Evolutionary conservation across 1,140 invertebrate genomes (phyloP).

Genomic region (Ostrea denselamellosa): DNA sequence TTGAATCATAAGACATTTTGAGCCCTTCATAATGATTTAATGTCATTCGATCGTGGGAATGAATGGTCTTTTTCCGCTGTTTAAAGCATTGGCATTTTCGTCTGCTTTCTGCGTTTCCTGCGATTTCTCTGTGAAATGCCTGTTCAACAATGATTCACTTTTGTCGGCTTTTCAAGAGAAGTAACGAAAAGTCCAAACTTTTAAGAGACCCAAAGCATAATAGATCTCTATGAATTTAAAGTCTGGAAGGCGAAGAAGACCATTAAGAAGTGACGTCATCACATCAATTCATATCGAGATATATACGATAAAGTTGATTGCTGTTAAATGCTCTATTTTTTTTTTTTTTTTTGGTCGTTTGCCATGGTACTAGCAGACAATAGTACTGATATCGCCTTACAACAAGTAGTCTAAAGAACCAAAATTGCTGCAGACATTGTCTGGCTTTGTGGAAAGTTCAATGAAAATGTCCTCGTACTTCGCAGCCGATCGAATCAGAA

Average conservation of each 20-base stretch:
- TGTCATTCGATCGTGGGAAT: background rate
- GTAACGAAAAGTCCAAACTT: background rate
- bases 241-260: background rate
- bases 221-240: background rate
- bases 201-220: background rate
- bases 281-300: conserved; percentile 12
- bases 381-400: background rate
- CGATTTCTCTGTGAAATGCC: background rate
- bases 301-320: background rate
- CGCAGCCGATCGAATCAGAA: background rate
- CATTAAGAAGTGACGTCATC: background rate
- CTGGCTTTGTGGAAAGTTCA: background rate
- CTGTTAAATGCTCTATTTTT: background rate
- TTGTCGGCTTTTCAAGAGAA: background rate
- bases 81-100: background rate
- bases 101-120: background rate
- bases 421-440: background rate
- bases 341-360: background rate
- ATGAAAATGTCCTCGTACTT: background rate
- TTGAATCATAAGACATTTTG: background rate
- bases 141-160: background rate
- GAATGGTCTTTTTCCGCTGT: background rate
- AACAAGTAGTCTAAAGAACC: background rate
- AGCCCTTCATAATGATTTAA: background rate
- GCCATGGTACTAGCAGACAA: background rate